A percentile compares a stretch with the other conserved stretches of the same genome.
phyloP scores from a whole-genome alignment of 2,113 vertebrate genomes.

The Vicugna pacos region DNA sequence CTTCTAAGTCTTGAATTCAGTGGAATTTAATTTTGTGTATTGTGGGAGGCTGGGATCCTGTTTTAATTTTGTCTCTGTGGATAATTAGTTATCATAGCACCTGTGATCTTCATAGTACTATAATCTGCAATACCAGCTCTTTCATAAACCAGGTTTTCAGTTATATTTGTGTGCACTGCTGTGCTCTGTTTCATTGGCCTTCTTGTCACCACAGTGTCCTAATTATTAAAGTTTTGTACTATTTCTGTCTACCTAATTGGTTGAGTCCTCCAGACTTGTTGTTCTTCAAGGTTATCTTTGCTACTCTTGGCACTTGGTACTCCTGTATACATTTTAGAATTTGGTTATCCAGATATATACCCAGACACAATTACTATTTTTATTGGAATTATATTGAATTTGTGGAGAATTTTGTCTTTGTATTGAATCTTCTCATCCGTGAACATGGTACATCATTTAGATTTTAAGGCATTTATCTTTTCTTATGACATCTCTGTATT shows the following conservation, averaged over 20 bases:
- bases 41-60: neutral
- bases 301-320: neutral
- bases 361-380: neutral
- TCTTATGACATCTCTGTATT: neutral
- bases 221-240: neutral
- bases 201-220: neutral
- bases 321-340: constrained; percentile 16
- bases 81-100: neutral
- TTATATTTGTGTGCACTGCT: neutral
- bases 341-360: neutral
- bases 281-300: neutral
- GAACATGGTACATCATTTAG: neutral
- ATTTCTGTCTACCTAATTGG: neutral
- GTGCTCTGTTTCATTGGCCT: neutral
- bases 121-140: neutral
- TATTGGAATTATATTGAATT: constrained; percentile 43
- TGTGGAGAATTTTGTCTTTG: neutral
- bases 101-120: neutral
- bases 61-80: neutral
- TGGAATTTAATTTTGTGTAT: constrained; percentile 26
- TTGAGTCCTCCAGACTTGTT: too few relatives aligned
- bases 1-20: neutral
- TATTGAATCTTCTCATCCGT: neutral
- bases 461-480: neutral
- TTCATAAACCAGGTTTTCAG: neutral